Percentiles rank a stretch among this genome's conserved stretches.
These are phyloP conservation scores for Metallyticus violacea DNA, from an alignment of 2,888 invertebrate genomes.

Conservation along the genomic window DNA sequence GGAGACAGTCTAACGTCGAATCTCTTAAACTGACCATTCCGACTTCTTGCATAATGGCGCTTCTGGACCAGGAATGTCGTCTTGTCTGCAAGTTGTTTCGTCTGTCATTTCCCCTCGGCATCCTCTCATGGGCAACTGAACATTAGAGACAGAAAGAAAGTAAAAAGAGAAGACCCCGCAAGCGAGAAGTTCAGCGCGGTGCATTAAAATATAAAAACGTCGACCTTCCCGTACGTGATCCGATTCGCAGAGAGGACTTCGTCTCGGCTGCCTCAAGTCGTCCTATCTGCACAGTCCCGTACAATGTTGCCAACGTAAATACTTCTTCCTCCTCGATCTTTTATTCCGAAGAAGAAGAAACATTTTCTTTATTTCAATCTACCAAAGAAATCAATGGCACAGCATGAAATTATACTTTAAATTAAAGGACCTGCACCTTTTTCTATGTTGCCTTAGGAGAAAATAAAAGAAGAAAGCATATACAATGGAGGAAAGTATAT, in stretches of 20 bases:
- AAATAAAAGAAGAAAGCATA: too few species aligned
- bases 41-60: background rate
- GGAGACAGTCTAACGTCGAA: background rate
- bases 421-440: too few species aligned
- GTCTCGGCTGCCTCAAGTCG: background rate
- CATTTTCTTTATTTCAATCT: too few species aligned
- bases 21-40: background rate
- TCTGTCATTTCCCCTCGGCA: background rate
- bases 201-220: background rate
- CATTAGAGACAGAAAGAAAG: too few species aligned
- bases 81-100: background rate
- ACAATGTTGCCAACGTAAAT: background rate
- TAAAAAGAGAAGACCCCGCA: background rate
- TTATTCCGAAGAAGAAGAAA: too few species aligned
- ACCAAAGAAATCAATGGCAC: too few species aligned
- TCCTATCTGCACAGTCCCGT: background rate
- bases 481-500: too few species aligned
- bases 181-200: background rate
- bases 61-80: background rate
- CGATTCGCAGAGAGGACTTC: background rate
- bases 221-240: background rate
- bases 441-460: too few species aligned
- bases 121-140: background rate
- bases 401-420: too few species aligned
- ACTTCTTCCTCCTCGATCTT: too few species aligned